Conservation (phyloP, 2,113 vertebrate genomes). For the Marmota monax region DNA sequence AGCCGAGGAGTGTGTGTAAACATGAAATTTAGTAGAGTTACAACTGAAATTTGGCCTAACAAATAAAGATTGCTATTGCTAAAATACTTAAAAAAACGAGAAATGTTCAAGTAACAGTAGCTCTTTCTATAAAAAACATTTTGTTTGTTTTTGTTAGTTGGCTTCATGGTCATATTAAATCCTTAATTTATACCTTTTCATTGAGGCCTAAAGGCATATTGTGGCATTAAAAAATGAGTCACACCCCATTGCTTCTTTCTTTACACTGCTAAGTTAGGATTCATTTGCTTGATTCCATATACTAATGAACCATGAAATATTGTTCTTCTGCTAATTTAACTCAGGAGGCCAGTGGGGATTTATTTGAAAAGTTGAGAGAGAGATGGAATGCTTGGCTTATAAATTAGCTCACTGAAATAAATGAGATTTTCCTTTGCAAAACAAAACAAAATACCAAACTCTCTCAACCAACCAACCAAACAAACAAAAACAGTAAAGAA, state of each 20-base stretch:
- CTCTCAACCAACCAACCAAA: not conserved
- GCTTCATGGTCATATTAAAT: not conserved
- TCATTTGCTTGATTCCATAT: constrained; percentile 4
- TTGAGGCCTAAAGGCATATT: not conserved
- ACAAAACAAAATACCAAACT: not conserved
- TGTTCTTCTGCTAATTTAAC: constrained; percentile 71
- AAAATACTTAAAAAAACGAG: not conserved
- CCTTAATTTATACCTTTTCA: not conserved
- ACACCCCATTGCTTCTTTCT: constrained; percentile 30
- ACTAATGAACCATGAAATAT: constrained; percentile 72
- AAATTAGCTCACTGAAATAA: constrained; percentile 29
- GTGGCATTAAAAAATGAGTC: constrained; percentile 7
- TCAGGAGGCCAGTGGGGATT: constrained; percentile 43
- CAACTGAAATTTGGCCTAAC: not conserved
- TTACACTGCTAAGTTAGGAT: not conserved
- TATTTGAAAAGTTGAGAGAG: constrained; percentile 47
- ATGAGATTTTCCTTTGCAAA: constrained; percentile 4
- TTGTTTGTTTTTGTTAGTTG: not conserved
- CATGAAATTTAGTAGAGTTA: not conserved
- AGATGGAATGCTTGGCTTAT: not conserved
- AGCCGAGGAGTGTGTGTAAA: not conserved
- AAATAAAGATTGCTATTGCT: not conserved
- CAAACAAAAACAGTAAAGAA: not conserved
- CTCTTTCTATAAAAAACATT: not conserved
- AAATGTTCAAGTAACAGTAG: not conserved